Base-by-base conservation (phyloP, 1,140 invertebrate genomes). In the Tenebrio molitor region DNA sequence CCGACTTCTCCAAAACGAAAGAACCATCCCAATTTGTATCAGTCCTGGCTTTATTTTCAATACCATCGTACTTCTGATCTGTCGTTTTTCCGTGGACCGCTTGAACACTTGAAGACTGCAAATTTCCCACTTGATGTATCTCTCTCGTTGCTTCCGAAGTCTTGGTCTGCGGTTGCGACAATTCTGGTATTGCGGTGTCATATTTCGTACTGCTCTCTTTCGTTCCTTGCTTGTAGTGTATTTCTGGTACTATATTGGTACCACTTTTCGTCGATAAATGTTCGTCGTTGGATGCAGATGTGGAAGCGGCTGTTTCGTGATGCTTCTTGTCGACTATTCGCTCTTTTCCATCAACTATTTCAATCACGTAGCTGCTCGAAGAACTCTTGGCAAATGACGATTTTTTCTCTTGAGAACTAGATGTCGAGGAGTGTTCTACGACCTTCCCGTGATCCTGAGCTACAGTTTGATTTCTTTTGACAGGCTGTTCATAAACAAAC, bases 261-360 rank as follows among this genome's bases (percentile, higher is more conserved):
- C 87, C 87, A 76, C 80, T 83, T 75, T 78, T 81, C 4, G 76
- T 77, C 2, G 83, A 83, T 77, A 85, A 83, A 25, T 83, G 81
- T 81, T 88, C 87, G 65, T 84, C 84, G 42, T 84, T 82, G 58
- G 81, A 82, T 15, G 85, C 78, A 62, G 85, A 81, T 73, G 86
- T 76, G 2, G 84, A 81, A 76, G 85, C 83, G 17, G 84, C 87
- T 78, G 85, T 85, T 79, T 89, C 87, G 68, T 86, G 83, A 21
- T 84, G 84, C 42, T 86, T 84, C 70, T 83, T 84, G 46, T 88
- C 87, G 25, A 89, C 81, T 29, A 88, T 84, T n/a, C 85, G 79
- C 80, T 88, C 86, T 80, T 88, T 88, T n/a, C 87, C 87, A 75
- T 89, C 87, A 19, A 89, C 85, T 65, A 88, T 86, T 81, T 88